Evolutionary conservation across 2,888 invertebrate genomes (phyloP).

Genomic region (Congeria kusceri): DNA sequence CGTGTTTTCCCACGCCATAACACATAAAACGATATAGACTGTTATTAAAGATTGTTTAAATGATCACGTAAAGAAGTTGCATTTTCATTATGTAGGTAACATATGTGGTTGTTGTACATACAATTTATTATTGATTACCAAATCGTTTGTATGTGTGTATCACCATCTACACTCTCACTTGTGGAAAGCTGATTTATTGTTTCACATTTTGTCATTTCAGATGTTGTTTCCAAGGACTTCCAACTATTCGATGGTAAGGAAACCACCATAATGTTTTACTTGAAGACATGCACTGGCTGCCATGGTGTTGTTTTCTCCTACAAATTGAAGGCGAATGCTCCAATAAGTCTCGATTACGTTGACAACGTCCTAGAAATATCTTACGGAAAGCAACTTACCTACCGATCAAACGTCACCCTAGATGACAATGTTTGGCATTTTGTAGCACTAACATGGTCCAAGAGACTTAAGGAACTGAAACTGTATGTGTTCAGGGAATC

Average conservation of each 20-base stretch:
- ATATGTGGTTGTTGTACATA: no score
- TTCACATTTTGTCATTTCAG: no score
- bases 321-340: slow-evolving; percentile 6
- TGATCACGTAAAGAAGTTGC: no score
- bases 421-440: slow-evolving; percentile 47
- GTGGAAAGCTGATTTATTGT: no score
- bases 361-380: slow-evolving; percentile 31
- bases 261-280: slow-evolving; percentile 42
- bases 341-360: slow-evolving; percentile 45
- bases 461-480: not conserved
- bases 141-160: no score
- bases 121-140: no score
- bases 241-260: slow-evolving; percentile 31
- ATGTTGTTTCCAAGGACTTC: slow-evolving; percentile 7
- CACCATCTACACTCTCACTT: no score
- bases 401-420: slow-evolving; percentile 22
- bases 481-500: slow-evolving; percentile 31
- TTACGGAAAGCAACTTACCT: slow-evolving; percentile 30
- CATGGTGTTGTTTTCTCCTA: slow-evolving; percentile 54
- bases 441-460: slow-evolving; percentile 34
- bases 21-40: no score
- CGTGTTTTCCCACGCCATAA: no score
- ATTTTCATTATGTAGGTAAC: no score
- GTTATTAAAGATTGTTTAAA: no score
- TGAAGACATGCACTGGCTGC: slow-evolving; percentile 49